These are phyloP conservation scores for Yponomeuta cagnagella DNA, from an alignment of 2,888 invertebrate species.

Conservation along the genomic window DNA sequence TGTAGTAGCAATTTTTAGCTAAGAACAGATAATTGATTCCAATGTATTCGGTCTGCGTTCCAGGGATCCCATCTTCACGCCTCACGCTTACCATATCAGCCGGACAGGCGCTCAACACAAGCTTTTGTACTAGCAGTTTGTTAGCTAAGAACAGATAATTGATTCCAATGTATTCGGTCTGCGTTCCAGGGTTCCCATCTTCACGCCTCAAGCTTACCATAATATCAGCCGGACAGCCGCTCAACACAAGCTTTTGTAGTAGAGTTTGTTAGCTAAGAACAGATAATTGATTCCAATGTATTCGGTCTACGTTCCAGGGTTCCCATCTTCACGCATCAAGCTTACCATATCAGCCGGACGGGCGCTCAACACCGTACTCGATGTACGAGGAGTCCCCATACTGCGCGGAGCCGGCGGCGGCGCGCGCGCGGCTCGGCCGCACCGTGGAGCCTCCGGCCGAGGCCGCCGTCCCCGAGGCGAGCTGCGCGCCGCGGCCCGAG, in stretches of 20 bases:
- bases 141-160: neutral
- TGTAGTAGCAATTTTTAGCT: no score
- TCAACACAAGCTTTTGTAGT: conserved; percentile 29
- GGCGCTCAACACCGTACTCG: conserved; percentile 54
- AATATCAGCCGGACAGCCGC: conserved; percentile 46
- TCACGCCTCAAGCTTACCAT: conserved; percentile 43
- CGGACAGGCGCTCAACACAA: conserved; percentile 52
- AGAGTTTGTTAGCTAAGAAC: neutral
- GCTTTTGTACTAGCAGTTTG: no score
- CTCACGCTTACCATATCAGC: conserved; percentile 44
- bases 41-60: conserved; percentile 25
- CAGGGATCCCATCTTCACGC: conserved; percentile 46
- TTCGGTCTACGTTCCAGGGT: conserved; percentile 39
- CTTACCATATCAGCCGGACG: conserved; percentile 46
- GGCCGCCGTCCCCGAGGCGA: neutral
- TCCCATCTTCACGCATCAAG: conserved; percentile 44
- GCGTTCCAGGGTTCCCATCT: conserved; percentile 48
- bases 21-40: neutral
- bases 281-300: neutral
- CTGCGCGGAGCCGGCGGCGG: conserved; percentile 25
- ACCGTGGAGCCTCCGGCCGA: conserved; percentile 20
- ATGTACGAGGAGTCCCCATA: conserved; percentile 43
- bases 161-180: neutral
- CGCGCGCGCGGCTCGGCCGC: conserved; percentile 31
- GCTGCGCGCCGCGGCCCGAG: conserved; percentile 40